Conservation (phyloP, 2,113 vertebrate genomes). For the Myiozetetes cayanensis region DNA sequence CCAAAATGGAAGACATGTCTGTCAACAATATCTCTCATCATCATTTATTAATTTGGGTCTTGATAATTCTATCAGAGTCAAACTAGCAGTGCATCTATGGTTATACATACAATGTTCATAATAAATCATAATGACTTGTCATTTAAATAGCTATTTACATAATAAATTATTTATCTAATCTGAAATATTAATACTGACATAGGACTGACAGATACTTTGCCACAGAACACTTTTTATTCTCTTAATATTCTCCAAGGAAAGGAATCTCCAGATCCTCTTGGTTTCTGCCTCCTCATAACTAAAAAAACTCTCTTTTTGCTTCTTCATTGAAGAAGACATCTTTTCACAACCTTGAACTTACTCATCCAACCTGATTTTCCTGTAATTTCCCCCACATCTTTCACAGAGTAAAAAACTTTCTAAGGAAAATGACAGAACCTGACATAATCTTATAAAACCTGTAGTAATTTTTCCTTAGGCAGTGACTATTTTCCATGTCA, state of each 20-base stretch:
- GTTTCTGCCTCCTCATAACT: not conserved
- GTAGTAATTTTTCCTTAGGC: not conserved
- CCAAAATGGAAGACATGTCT: not conserved
- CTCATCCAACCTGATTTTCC: not conserved
- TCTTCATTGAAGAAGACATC: not conserved
- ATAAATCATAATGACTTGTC: not conserved
- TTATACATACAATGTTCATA: not conserved
- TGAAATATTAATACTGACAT: not conserved
- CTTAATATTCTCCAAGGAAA: not conserved
- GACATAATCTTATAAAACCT: not conserved
- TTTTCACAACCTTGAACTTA: not conserved
- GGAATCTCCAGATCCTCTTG: not conserved
- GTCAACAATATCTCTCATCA: constrained; percentile 15
- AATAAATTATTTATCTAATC: not conserved
- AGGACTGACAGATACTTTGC: not conserved
- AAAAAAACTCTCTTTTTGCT: not conserved
- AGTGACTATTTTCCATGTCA: not conserved
- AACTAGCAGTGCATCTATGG: not conserved
- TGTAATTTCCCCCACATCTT: not conserved
- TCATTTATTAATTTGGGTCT: constrained; percentile 19
- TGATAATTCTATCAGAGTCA: not conserved
- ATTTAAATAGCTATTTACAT: not conserved
- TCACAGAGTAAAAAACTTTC: not conserved
- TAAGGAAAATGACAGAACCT: not conserved
- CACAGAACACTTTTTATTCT: not conserved